Evolutionary conservation across 2,113 vertebrate species (phyloP), one percentile per base, ranked within the genome.

Genomic region (Eudyptes chrysolophus): DNA sequence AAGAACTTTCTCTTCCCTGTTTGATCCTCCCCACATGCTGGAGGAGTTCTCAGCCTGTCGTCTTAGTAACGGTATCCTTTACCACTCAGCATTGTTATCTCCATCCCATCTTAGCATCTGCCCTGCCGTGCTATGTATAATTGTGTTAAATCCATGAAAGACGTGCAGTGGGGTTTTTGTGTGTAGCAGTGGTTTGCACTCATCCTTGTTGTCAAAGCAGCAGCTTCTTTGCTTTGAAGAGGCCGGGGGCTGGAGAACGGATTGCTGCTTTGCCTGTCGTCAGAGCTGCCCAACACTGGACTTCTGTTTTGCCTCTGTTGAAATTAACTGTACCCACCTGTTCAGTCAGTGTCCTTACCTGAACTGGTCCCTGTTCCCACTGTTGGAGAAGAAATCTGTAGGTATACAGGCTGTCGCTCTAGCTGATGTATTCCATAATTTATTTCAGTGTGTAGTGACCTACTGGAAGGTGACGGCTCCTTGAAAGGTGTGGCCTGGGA

Each of bases 151-250:
- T 16, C 42, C 8, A 0, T 24, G 13, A 21, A 61, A 54, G 27
- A 49, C 0, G 0, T 25, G 46, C 36, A 7, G 21, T 16, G 49
- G 44, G n/a, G 0, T 13, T 84, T 57, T 21, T 26, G 5, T 4
- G 1, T 65, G 64, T 32, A 36, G 81, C 38, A 32, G 44, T 30
- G 70, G 24, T 76, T 90, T 77, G 25, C 6, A 1, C 27, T 92
- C 10, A 18, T 60, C 52, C 9, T 30, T 40, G 15, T 30, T 1
- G 1, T 49, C 65, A 66, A 65, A 85, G 87, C 82, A 88, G 65
- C 40, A 83, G 29, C 38, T 57, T 14, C 61, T 76, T 76, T 61
- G 49, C 78, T 92, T 52, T 70, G 60, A 57, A 65, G 58, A 70
- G 85, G n/a, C 42, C 0, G 0, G 48, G 48, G 30, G 25, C 78